These are phyloP conservation scores for Sylvilagus floridanus DNA, from an alignment of 2,797 vertebrate genomes.

Conservation along the genomic window DNA sequence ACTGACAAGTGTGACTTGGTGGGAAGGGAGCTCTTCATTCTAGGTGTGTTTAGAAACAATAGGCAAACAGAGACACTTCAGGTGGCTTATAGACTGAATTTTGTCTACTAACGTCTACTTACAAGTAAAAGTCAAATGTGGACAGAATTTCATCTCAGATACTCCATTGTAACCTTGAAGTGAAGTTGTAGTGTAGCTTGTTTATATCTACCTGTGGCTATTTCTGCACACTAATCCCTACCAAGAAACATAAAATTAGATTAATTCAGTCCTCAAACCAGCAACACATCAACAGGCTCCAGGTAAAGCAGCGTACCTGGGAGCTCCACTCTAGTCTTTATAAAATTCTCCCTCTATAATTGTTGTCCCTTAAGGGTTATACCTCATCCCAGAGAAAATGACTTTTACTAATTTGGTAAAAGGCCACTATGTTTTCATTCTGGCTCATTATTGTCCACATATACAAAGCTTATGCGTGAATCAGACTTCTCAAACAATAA, in stretches of 20 bases:
- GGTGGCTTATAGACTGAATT: neutral
- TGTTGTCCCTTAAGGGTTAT: neutral
- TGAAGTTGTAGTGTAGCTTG: neutral
- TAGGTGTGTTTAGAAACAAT: neutral
- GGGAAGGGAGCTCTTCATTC: neutral
- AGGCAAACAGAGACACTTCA: neutral
- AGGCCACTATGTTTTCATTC: neutral
- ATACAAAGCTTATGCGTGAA: neutral
- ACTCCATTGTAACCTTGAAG: neutral
- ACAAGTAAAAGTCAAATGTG: neutral
- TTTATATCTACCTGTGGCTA: neutral
- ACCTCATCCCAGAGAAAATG: neutral
- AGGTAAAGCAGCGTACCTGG: neutral
- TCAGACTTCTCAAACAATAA: neutral
- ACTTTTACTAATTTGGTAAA: neutral
- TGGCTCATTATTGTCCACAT: neutral
- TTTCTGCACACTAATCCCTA: neutral
- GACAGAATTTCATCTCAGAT: neutral
- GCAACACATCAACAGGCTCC: neutral
- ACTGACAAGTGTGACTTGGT: neutral
- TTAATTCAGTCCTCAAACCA: neutral
- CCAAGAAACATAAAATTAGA: neutral
- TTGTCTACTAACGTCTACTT: neutral
- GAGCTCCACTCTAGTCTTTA: neutral
- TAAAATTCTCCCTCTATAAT: neutral